Base-by-base conservation (phyloP, 2,113 vertebrate genomes). In the Solea solea region DNA sequence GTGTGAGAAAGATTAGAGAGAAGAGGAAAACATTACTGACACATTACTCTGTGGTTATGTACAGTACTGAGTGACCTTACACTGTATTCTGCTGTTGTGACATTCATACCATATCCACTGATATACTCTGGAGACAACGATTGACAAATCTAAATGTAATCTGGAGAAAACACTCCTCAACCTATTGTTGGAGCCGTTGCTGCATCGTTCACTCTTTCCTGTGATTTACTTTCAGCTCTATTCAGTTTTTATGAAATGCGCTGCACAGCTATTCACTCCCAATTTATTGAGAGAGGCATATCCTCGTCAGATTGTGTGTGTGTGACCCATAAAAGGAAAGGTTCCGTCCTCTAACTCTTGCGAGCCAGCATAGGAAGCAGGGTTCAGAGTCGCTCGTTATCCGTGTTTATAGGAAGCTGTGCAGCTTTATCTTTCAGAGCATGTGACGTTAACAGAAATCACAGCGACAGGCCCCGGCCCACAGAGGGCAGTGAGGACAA, bases 21-120 rank as follows among this genome's bases (percentile, higher is more conserved):
- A 5, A 45, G 44, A 45, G 44, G 8, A 65, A 61, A 25, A 74
- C 67, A 3, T 4, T 34, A 6, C 44, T 3, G 44, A 50, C 75
- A 54, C 54, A 64, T 62, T 46, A 46, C 62, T 56, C 15, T 74
- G 64, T 64, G 70, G 64, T 56, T 78, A 64, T 76, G 76, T 85
- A 76, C 74, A 81, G 80, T 74, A 80, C 70, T 75, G 86, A 85
- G 76, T 86, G 86, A 88, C 88, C 89, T 83, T 81, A 82, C 85
- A 89, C 89, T 91, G 88, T 84, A 86, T 86, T 70, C 61, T 74
- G 55, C 75, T 72, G 68, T 80, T 76, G 72, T 83, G 80, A 89
- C 78, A 71, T 71, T 76, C 78, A 80, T 65, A 68, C 66, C 66
- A 64, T 49, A 62, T 72, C 42, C 71, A 78, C 67, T 54, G 13